These are phyloP conservation scores for Adelosebastes latens DNA, from an alignment of 2,797 vertebrate genomes.

Conservation along the genomic window DNA sequence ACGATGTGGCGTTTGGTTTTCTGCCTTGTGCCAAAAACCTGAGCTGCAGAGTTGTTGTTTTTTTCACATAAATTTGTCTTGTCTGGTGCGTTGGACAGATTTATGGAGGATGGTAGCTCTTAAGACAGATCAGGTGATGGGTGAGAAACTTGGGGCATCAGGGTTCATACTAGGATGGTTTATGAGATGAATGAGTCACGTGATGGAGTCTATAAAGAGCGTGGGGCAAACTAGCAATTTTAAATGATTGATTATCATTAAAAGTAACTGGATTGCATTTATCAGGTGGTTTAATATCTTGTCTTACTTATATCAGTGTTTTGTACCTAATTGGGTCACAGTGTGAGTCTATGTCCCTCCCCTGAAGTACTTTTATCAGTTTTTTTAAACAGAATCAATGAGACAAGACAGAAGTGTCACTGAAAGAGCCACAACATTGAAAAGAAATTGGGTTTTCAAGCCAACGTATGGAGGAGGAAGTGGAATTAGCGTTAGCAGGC, in stretches of 20 bases:
- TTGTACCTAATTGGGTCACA: conserved; percentile 19
- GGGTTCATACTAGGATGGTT: conserved; percentile 42
- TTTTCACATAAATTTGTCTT: conserved; percentile 44
- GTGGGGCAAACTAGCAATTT: not conserved
- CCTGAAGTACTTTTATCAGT: not conserved
- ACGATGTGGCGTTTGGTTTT: conserved; percentile 34
- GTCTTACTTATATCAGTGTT: not conserved
- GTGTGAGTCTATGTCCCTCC: not conserved
- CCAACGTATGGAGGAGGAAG: conserved; percentile 36
- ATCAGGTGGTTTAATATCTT: not conserved
- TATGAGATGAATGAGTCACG: conserved; percentile 38
- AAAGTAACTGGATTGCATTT: not conserved
- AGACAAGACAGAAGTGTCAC: conserved; percentile 7
- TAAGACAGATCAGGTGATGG: conserved; percentile 59
- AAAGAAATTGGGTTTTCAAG: conserved; percentile 42
- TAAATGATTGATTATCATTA: not conserved
- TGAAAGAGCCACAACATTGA: conserved; percentile 19
- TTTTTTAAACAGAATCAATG: conserved; percentile 6
- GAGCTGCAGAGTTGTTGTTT: conserved; percentile 13
- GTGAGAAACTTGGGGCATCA: conserved; percentile 39
- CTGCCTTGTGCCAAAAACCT: conserved; percentile 40
- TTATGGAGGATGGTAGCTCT: conserved; percentile 59
- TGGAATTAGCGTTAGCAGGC: conserved; percentile 31
- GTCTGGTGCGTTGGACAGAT: conserved; percentile 61
- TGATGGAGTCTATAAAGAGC: not conserved